Conservation (phyloP, 30 jellyfish, hydroid and myxozoan species). For the Turritopsis rubra region DNA sequence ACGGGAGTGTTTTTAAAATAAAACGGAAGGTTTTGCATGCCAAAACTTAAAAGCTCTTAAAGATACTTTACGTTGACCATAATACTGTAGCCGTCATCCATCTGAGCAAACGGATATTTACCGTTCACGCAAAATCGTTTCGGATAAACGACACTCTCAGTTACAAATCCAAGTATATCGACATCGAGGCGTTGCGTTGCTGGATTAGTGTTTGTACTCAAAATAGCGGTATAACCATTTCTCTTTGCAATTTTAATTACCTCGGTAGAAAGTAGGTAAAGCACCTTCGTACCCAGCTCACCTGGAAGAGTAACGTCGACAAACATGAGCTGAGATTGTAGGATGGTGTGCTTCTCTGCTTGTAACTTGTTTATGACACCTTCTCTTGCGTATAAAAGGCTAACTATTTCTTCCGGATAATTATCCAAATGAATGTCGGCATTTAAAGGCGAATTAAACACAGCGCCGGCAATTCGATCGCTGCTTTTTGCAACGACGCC, state of each 20-base stretch:
- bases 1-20: too few species aligned
- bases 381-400: neutral
- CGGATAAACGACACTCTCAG: constrained; percentile 3
- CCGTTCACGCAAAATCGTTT: neutral
- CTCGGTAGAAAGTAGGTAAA: neutral
- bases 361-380: neutral
- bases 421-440: neutral
- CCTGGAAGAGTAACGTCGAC: neutral
- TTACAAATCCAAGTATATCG: neutral
- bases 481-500: neutral
- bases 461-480: neutral
- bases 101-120: neutral
- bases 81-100: neutral
- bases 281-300: neutral
- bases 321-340: neutral
- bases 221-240: constrained; percentile 1
- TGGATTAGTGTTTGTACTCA: neutral
- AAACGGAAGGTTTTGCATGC: too few species aligned
- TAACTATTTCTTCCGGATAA: neutral
- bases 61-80: neutral
- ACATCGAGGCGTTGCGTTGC: neutral
- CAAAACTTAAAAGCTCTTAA: too few species aligned
- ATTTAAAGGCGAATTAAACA: neutral
- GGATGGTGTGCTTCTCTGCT: neutral
- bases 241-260: neutral